Evolutionary conservation across 2,113 vertebrate species (phyloP).

Genomic region (Cyanistes caeruleus): DNA sequence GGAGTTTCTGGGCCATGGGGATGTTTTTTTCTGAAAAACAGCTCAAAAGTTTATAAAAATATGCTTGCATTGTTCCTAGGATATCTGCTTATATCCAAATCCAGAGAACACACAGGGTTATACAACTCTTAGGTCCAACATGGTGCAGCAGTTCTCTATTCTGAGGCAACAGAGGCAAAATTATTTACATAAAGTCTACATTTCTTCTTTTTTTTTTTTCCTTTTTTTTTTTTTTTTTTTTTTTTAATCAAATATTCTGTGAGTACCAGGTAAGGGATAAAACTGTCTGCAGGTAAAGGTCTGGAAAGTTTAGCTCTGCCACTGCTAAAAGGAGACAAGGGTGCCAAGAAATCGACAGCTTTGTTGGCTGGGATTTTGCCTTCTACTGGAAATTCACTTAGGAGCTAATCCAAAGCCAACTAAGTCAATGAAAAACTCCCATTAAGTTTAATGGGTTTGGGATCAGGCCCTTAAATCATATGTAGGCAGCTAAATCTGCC

Average conservation of each 20-base stretch:
- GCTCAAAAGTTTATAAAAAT: background rate
- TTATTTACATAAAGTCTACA: background rate
- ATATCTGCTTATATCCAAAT: background rate
- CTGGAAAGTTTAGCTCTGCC: background rate
- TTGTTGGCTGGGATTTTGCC: conserved; percentile 55
- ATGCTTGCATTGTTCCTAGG: background rate
- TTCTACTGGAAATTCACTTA: conserved; percentile 69
- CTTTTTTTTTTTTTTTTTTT: background rate
- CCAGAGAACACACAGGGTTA: background rate
- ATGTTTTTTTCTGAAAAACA: background rate
- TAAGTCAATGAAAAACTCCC: conserved; percentile 65
- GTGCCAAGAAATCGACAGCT: conserved; percentile 59
- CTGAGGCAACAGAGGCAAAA: background rate
- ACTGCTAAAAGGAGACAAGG: background rate
- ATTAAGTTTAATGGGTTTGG: conserved; percentile 62
- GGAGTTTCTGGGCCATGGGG: background rate
- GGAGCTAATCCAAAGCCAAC: conserved; percentile 63
- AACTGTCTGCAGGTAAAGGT: background rate
- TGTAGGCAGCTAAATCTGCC: conserved; percentile 62
- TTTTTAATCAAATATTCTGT: background rate
- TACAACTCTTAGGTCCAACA: background rate
- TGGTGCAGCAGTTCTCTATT: background rate
- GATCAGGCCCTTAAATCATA: conserved; percentile 66
- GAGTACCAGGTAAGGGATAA: background rate
- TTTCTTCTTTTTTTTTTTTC: background rate